Conservation (phyloP, 2,113 vertebrate genomes). For the Merops nubicus region DNA sequence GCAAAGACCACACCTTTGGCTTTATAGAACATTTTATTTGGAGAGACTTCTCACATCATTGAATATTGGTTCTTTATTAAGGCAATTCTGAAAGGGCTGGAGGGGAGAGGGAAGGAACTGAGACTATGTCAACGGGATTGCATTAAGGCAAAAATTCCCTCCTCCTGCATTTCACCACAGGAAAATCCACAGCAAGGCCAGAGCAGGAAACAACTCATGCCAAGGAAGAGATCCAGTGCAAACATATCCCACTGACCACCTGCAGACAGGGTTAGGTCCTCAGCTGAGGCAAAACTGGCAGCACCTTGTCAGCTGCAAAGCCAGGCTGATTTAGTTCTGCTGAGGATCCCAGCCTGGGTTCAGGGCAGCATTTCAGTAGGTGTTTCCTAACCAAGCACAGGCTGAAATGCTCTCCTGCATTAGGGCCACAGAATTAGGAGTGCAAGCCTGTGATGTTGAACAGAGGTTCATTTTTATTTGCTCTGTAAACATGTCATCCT, state of each 20-base stretch:
- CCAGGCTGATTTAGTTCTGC: neutral
- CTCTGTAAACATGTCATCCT: neutral
- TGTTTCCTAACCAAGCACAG: neutral
- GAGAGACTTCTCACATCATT: neutral
- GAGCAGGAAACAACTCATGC: neutral
- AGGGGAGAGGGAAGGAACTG: neutral
- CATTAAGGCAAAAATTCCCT: slow-evolving; percentile 66
- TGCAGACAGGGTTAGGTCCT: neutral
- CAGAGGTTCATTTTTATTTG: neutral
- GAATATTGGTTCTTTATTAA: slow-evolving; percentile 63
- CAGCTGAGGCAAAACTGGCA: neutral
- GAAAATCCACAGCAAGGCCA: neutral
- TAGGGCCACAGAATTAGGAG: neutral
- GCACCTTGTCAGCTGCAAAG: neutral
- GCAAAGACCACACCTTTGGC: neutral
- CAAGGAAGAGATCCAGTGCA: slow-evolving; percentile 28
- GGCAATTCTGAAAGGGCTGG: slow-evolving; percentile 42
- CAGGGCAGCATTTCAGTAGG: slow-evolving; percentile 32
- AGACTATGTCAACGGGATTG: neutral
- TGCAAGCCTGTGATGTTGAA: slow-evolving; percentile 9
- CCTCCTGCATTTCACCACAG: slow-evolving; percentile 37
- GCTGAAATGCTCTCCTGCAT: slow-evolving; percentile 29
- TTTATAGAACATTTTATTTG: slow-evolving; percentile 71
- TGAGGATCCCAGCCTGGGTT: neutral
- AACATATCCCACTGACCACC: slow-evolving; percentile 11